Percentiles rank a stretch among this genome's conserved stretches.
phyloP scores from a whole-genome alignment of 2,113 vertebrate genomes.

The Apteryx mantelli region DNA sequence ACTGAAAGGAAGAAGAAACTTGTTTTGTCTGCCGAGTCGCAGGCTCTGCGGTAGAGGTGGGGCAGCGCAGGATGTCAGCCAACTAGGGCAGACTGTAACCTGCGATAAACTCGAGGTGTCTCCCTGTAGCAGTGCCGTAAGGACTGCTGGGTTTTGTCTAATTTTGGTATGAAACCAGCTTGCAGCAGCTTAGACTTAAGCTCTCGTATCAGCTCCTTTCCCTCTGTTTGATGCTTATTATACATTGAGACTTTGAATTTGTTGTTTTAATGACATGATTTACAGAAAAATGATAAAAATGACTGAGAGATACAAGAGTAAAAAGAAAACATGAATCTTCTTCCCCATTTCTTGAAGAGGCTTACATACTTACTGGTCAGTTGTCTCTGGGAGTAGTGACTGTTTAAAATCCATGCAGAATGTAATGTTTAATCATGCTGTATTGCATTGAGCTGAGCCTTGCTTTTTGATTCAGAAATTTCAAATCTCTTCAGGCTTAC shows the following conservation, averaged over 20 bases:
- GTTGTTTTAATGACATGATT: not conserved
- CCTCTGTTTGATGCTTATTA: not conserved
- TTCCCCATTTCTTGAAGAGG: not conserved
- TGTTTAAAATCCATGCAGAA: not conserved
- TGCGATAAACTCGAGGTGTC: slow-evolving; percentile 19
- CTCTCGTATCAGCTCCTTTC: not conserved
- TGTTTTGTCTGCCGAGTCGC: not conserved
- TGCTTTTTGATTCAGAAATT: not conserved
- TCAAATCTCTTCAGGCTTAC: not conserved
- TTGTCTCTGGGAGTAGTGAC: not conserved
- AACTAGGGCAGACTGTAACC: slow-evolving; percentile 6
- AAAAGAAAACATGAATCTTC: not conserved
- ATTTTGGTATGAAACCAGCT: not conserved
- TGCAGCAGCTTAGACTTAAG: not conserved
- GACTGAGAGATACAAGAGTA: not conserved
- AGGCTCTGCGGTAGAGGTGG: not conserved
- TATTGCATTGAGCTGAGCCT: not conserved
- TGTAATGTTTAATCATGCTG: not conserved
- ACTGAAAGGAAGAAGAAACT: not conserved
- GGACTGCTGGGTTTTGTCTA: not conserved
- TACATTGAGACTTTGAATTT: not conserved
- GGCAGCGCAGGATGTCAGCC: slow-evolving; percentile 14
- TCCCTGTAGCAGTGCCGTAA: not conserved
- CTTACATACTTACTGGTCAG: not conserved
- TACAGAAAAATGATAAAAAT: not conserved